Conservation (phyloP, 1,140 invertebrate species). For the Drosophila murphyi region DNA sequence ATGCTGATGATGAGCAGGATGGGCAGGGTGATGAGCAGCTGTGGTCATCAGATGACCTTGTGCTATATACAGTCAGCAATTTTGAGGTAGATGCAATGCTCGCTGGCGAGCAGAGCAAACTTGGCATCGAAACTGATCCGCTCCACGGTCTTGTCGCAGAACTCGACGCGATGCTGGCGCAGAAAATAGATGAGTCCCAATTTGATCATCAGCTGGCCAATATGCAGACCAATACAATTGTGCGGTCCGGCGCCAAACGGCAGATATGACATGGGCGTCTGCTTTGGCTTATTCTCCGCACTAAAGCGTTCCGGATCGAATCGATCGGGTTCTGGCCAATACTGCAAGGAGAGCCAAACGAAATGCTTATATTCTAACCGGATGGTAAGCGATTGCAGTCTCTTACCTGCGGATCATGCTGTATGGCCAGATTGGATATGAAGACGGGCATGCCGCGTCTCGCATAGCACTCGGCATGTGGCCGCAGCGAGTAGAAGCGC, state of each 20-base stretch:
- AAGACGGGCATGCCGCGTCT: slow-evolving; percentile 78
- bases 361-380: background rate
- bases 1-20: slow-evolving; percentile 4
- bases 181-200: slow-evolving; percentile 83
- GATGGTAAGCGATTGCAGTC: background rate
- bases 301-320: slow-evolving; percentile 83
- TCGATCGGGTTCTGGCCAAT: slow-evolving; percentile 81
- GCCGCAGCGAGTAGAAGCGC: slow-evolving; percentile 76
- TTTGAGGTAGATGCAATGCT: slow-evolving; percentile 78
- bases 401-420: slow-evolving; percentile 75
- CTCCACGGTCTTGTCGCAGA: slow-evolving; percentile 75
- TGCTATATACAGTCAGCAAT: slow-evolving; percentile 73
- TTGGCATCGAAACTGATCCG: slow-evolving; percentile 70
- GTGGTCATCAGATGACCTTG: slow-evolving; percentile 8
- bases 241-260: slow-evolving; percentile 88
- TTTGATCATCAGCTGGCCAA: slow-evolving; percentile 86
- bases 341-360: slow-evolving; percentile 34
- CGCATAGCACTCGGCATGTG: slow-evolving; percentile 72
- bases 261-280: slow-evolving; percentile 84
- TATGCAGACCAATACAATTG: slow-evolving; percentile 87
- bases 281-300: slow-evolving; percentile 62
- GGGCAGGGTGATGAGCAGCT: too few species aligned
- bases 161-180: slow-evolving; percentile 71
- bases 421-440: slow-evolving; percentile 77
- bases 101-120: slow-evolving; percentile 71